Conservation (phyloP, 2,888 invertebrate genomes). For the Cremastinae sp. region DNA sequence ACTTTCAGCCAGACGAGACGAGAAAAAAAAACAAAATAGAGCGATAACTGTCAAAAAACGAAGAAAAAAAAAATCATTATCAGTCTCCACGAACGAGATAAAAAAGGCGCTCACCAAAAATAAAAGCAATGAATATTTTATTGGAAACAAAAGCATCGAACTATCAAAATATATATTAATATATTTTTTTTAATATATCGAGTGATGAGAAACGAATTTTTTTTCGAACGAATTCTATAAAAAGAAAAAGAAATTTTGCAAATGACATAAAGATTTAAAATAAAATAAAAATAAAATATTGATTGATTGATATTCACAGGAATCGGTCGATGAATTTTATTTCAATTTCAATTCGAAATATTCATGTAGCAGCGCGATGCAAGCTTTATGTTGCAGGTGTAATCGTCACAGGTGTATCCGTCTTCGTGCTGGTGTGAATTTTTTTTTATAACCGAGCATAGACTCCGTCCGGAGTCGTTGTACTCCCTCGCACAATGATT, state of each 20-base stretch:
- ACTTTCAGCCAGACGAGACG: conserved; percentile 1
- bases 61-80: background rate
- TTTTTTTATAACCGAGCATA: background rate
- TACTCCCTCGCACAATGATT: conserved; percentile 40
- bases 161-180: too few relatives aligned
- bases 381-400: conserved; percentile 26
- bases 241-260: too few relatives aligned
- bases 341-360: conserved; percentile 30
- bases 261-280: background rate
- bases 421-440: conserved; percentile 10
- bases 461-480: conserved; percentile 23
- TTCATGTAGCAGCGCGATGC: conserved; percentile 35
- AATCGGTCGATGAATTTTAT: conserved; percentile 1
- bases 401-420: conserved; percentile 16
- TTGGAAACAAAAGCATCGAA: too few relatives aligned
- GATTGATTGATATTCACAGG: background rate
- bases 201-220: too few relatives aligned
- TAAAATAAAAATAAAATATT: background rate
- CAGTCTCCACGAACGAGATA: conserved; percentile 11
- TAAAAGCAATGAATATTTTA: too few relatives aligned
- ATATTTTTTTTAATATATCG: too few relatives aligned
- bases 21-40: conserved; percentile 16
- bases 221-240: too few relatives aligned
- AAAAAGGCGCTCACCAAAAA: conserved; percentile 4
- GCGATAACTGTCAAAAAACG: background rate